Base-by-base conservation (phyloP, 1,140 invertebrate genomes). In the Gonatopus flavifemur region DNA sequence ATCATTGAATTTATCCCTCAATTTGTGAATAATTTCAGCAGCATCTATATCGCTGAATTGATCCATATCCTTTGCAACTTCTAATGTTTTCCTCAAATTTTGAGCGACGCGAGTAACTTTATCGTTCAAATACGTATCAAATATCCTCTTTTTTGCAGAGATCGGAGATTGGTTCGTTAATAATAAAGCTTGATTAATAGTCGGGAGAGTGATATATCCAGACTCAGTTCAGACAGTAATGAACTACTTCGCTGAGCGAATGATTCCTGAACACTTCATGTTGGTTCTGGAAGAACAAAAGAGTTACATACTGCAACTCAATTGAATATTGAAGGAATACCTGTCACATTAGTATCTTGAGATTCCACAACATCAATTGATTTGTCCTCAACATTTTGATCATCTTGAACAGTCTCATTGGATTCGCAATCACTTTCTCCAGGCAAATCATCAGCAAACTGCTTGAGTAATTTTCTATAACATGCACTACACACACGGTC, bases 111-210 rank as follows among this genome's bases (percentile, higher is more conserved):
- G n/a, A n/a, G n/a, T n/a, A n/a, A n/a, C n/a, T n/a, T n/a, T 52
- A 12, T 45, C 13, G 32, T 46, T 42, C 20, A 45, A 21, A 22
- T 39, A 52, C 3, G 25, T 21, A 15, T 42, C 28, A 35, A 10
- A 22, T 7, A 7, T 32, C 3, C 18, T 41, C 36, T 36, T 33
- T 24, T 42, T 31, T 22, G 15, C 13, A 36, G 33, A 10, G 28
- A 51, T 21, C 21, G 49, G 49, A 28, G 49, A 53, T 47, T 42
- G 19, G 42, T 53, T 48, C 42, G 41, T 44, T 36, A 53, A 47
- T 35, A 9, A 18, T 18, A 53, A 21, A 9, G 51, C 44, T 22
- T 53, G 20, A 47, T 53, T 53, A 10, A 53, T 41, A 24, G 31
- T 33, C 13, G 51, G 44, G 36, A 33, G 33, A 35, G 32, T 53